Evolutionary conservation across 1,140 invertebrate species (phyloP).

Genomic region (Microplitis mediator): DNA sequence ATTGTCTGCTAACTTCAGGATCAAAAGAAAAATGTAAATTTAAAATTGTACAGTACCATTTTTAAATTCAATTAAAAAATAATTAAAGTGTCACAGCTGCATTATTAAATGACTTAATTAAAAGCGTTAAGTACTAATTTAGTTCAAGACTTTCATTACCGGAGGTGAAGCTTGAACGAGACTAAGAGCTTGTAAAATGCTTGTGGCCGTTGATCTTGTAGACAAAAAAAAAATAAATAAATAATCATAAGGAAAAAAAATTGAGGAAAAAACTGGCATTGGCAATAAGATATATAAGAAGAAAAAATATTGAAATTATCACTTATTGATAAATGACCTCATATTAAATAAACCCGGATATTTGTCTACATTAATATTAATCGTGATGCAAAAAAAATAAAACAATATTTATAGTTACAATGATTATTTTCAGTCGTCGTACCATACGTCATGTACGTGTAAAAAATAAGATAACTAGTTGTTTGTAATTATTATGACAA

Average conservation of each 20-base stretch:
- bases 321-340: conserved; percentile 6
- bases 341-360: background rate
- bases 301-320: background rate
- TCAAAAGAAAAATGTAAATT: no score
- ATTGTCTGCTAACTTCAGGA: no score
- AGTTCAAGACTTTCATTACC: conserved; percentile 2
- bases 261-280: background rate
- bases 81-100: background rate
- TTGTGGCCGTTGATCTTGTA: background rate
- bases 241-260: conserved; percentile 1
- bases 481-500: conserved; percentile 10
- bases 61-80: no score
- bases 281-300: background rate
- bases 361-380: background rate
- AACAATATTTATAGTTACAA: background rate
- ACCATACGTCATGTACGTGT: background rate
- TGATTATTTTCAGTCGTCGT: conserved; percentile 19
- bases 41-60: no score
- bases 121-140: conserved; percentile 27
- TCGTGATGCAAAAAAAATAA: background rate
- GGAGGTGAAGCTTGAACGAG: background rate
- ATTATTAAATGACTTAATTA: conserved; percentile 1
- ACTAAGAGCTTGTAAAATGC: conserved; percentile 11
- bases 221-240: no score
- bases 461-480: background rate